Base-by-base conservation (phyloP, 2,113 vertebrate genomes). In the Alexandromys fortis region DNA sequence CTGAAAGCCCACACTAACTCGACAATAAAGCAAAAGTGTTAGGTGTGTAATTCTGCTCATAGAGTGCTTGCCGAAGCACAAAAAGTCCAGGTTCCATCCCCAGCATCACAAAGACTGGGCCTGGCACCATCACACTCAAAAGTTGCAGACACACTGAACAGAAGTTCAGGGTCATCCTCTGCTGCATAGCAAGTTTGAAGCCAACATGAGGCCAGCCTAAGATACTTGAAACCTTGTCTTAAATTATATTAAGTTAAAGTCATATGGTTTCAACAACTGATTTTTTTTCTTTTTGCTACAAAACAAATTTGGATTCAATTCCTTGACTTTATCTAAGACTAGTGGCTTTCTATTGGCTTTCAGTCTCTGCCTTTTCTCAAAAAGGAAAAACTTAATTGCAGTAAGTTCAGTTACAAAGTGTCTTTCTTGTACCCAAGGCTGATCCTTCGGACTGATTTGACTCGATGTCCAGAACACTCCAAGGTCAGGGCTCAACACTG, bases 1-100 rank as follows among this genome's bases (percentile, higher is more conserved):
- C 47, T 83, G 68, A 94, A 35, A 96, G 58, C 58, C 73, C 73
- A 92, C 82, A 75, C 58, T 61, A 73, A 52, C 55, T 24, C 35
- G 58, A 94, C 45, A 78, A n/a, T 77, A 72, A 86, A 89, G 7
- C 49, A 14, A 8, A 55, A 72, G 26, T n/a, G 3, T 28, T 38
- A 17, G 22, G 35, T n/a, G 9, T 38, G 7, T 86, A 47, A 35
- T 17, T 72, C 22, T 72, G 22, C 9, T 55, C 35, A 35, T 49
- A 68, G 33, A 38, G 21, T 28, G 12, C 21, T n/a, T 72, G 45
- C 45, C 6, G 16, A 16, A 52, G 35, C 47, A 55, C 47, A 73
- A 22, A 72, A 52, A 58, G 86, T 2, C 68, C 68, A n/a, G 49
- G 8, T 58, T 30, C 49, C 7, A 11, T 19, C 13, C 35, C 35